Evolutionary conservation across 2,888 invertebrate species (phyloP).

Genomic region (Icerya purchasi): DNA sequence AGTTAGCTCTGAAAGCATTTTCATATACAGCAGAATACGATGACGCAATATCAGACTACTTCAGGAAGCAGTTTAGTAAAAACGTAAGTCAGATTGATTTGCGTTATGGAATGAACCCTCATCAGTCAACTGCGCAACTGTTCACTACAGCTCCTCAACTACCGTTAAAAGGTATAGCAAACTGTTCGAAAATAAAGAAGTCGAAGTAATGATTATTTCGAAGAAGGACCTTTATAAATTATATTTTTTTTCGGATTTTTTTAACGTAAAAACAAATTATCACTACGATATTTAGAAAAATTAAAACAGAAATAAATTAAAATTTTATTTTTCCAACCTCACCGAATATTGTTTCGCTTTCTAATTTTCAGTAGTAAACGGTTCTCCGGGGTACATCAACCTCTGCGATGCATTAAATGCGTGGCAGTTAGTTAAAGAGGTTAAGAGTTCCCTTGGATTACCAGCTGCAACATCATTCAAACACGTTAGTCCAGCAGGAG

Average conservation of each 20-base stretch:
- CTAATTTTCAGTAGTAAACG: constrained; percentile 48
- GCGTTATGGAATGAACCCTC: constrained; percentile 94
- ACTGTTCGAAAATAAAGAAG: not conserved
- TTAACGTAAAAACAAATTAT: no score
- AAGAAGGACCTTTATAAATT: no score
- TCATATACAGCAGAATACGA: constrained; percentile 92
- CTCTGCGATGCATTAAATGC: constrained; percentile 92
- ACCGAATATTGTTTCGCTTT: no score
- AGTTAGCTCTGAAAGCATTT: constrained; percentile 77
- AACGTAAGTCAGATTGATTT: constrained; percentile 59
- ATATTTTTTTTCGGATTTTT: no score
- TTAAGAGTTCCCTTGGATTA: constrained; percentile 51
- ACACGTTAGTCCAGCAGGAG: constrained; percentile 94
- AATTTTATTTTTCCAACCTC: no score
- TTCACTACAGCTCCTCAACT: constrained; percentile 56
- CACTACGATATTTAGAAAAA: no score
- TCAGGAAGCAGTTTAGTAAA: constrained; percentile 68
- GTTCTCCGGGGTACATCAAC: constrained; percentile 92
- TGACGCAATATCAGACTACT: constrained; percentile 80
- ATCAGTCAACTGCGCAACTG: constrained; percentile 87
- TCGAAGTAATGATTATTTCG: no score
- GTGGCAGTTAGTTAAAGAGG: constrained; percentile 84
- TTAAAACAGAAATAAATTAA: no score
- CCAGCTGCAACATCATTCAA: constrained; percentile 95
- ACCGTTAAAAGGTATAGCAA: constrained; percentile 42